Conservation (phyloP, 2,797 vertebrate species). For the Oreonectes daqikongensis region DNA sequence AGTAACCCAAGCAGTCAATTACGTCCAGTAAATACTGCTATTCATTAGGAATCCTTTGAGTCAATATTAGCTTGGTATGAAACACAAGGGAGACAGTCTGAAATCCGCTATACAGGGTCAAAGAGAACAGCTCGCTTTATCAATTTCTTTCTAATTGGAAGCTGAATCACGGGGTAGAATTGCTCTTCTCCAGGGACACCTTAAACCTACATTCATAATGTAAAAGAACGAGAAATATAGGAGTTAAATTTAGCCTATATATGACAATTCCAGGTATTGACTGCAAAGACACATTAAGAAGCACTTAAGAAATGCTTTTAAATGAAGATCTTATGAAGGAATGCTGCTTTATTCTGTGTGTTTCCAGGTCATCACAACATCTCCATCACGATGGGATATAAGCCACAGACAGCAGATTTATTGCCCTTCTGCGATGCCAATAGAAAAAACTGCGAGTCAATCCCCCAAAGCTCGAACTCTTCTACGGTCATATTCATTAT, state of each 20-base stretch:
- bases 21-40: slow-evolving; percentile 14
- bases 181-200: slow-evolving; percentile 30
- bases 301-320: neutral
- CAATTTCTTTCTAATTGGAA: slow-evolving; percentile 25
- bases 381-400: slow-evolving; percentile 49
- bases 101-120: slow-evolving; percentile 17
- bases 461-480: slow-evolving; percentile 67
- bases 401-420: slow-evolving; percentile 67
- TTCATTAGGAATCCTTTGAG: slow-evolving; percentile 11
- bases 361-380: slow-evolving; percentile 24
- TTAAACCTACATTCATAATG: slow-evolving; percentile 1
- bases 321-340: neutral
- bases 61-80: slow-evolving; percentile 21
- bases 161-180: slow-evolving; percentile 7
- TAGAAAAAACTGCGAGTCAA: slow-evolving; percentile 67
- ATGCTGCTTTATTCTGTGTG: neutral
- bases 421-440: slow-evolving; percentile 70
- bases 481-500: slow-evolving; percentile 75
- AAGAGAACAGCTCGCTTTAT: neutral
- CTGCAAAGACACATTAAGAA: slow-evolving; percentile 9
- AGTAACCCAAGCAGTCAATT: slow-evolving; percentile 14
- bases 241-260: slow-evolving; percentile 8
- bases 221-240: slow-evolving; percentile 32
- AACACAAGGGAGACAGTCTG: slow-evolving; percentile 16
- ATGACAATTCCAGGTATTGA: neutral